phyloP scores from a whole-genome alignment of 2,888 invertebrate species.

The Barypeithes pellucidus region DNA sequence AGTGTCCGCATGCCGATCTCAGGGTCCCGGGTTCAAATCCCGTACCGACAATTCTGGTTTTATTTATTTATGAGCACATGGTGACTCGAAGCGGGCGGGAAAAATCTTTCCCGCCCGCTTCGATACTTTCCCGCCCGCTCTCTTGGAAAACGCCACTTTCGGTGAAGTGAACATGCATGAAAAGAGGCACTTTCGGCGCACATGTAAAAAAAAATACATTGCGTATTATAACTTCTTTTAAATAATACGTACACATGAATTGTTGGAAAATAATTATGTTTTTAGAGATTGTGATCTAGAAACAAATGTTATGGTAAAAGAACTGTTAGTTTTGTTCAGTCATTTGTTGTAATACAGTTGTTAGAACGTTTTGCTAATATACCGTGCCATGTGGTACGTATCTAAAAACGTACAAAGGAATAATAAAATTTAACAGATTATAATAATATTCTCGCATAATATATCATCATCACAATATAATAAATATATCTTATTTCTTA shows the following conservation, averaged over 20 bases:
- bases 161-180: too few relatives aligned
- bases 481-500: conserved; percentile 1
- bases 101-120: too few relatives aligned
- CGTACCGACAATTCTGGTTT: too few relatives aligned
- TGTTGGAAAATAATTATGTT: not conserved
- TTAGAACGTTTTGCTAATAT: not conserved
- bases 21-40: too few relatives aligned
- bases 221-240: not conserved
- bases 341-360: not conserved
- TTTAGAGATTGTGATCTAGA: not conserved
- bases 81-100: too few relatives aligned
- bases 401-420: not conserved
- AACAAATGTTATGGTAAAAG: not conserved
- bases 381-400: not conserved
- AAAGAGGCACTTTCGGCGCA: too few relatives aligned
- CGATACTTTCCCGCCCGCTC: too few relatives aligned
- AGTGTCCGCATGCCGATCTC: too few relatives aligned
- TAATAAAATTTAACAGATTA: not conserved
- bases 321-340: not conserved
- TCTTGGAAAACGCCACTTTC: too few relatives aligned
- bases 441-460: not conserved
- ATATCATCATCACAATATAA: not conserved
- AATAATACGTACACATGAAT: not conserved
- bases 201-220: too few relatives aligned
- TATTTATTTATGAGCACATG: too few relatives aligned